Conservation (phyloP, 2,113 vertebrate genomes). For the Nipponia nippon region DNA sequence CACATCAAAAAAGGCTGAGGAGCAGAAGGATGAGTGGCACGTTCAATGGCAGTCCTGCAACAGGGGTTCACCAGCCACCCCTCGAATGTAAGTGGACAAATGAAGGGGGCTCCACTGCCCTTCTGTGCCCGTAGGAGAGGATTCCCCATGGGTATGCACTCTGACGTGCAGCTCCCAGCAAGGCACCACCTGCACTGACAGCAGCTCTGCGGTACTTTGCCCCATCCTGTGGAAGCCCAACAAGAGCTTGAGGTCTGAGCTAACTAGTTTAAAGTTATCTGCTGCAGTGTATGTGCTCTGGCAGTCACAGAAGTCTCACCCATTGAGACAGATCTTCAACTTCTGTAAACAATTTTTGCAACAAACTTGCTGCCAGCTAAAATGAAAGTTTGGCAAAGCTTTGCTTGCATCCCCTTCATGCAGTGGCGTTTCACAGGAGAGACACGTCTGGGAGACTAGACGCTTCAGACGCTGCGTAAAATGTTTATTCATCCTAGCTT, state of each 20-base stretch:
- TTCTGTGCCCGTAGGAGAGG: neutral
- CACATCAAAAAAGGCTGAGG: neutral
- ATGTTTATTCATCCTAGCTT: neutral
- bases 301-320: neutral
- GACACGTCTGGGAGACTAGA: neutral
- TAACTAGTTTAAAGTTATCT: neutral
- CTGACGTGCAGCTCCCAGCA: neutral
- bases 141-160: neutral
- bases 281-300: neutral
- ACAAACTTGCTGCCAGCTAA: neutral
- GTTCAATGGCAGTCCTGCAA: neutral
- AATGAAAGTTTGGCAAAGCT: neutral
- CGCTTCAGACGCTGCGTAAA: neutral
- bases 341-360: neutral
- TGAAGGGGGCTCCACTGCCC: neutral
- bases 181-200: rapidly evolving
- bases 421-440: neutral
- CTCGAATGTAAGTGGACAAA: neutral
- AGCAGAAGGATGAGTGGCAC: neutral
- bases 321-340: neutral
- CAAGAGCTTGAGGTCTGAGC: neutral
- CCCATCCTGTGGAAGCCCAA: neutral
- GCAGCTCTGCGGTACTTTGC: neutral
- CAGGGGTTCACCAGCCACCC: neutral
- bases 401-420: neutral